phyloP scores from a whole-genome alignment of 2,888 invertebrate species.

The Spodoptera exigua region DNA sequence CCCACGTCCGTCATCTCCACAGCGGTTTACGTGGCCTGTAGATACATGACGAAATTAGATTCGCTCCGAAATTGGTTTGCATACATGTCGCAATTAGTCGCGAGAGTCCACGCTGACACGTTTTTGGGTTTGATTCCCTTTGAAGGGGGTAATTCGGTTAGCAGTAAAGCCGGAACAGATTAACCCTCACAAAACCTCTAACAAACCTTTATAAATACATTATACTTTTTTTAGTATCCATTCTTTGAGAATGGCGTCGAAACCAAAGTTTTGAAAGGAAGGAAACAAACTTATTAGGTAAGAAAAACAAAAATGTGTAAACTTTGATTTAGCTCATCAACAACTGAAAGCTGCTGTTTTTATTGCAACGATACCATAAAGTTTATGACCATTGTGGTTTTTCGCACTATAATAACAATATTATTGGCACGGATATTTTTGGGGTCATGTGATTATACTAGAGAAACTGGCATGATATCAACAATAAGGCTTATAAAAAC shows the following conservation, averaged over 20 bases:
- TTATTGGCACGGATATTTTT: conserved; percentile 25
- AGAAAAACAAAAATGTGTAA: conserved; percentile 44
- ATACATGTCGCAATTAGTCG: conserved; percentile 66
- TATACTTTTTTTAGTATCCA: conserved; percentile 1
- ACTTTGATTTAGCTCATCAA: conserved; percentile 55
- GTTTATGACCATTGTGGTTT: conserved; percentile 51
- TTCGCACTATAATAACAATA: conserved; percentile 30
- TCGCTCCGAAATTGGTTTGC: conserved; percentile 78
- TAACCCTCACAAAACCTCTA: conserved; percentile 10
- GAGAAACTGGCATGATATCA: conserved; percentile 1
- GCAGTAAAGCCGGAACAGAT: not conserved
- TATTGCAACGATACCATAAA: conserved; percentile 53
- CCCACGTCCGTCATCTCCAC: conserved; percentile 83
- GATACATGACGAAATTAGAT: conserved; percentile 80
- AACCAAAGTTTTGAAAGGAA: conserved; percentile 10
- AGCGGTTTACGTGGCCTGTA: conserved; percentile 78
- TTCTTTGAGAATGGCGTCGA: not conserved
- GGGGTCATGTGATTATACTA: conserved; percentile 1
- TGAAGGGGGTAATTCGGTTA: conserved; percentile 35
- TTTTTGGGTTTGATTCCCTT: conserved; percentile 44
- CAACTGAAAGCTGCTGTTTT: conserved; percentile 33
- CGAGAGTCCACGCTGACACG: conserved; percentile 33
- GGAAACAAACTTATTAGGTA: conserved; percentile 11
- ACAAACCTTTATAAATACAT: conserved; percentile 5
- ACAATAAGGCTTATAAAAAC: too few species aligned